phyloP scores from a whole-genome alignment of 2,113 vertebrate genomes.

The Vulpes vulpes region DNA sequence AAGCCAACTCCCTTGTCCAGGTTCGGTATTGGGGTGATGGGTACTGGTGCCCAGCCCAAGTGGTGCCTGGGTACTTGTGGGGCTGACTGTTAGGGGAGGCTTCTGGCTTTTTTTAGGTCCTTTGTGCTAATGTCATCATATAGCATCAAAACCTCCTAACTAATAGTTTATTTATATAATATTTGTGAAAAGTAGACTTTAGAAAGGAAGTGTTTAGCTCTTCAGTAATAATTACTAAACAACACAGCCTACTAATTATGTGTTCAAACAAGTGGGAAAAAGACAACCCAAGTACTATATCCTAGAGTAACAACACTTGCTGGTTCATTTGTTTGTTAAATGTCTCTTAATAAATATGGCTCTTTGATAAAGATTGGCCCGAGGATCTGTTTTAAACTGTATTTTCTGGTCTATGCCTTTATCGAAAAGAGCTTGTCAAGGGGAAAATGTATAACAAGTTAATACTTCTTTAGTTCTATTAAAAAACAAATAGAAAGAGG shows the following conservation, averaged over 20 bases:
- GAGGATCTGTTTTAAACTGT: slow-evolving; percentile 34
- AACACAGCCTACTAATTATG: slow-evolving; percentile 63
- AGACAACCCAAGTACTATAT: not conserved
- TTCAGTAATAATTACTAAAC: slow-evolving; percentile 58
- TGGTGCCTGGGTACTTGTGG: not conserved
- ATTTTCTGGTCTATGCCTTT: slow-evolving; percentile 47
- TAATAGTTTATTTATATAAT: slow-evolving; percentile 54
- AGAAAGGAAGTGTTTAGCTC: slow-evolving; percentile 40
- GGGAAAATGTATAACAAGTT: not conserved
- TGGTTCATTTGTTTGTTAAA: not conserved
- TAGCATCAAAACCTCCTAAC: not conserved
- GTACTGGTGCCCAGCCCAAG: not conserved
- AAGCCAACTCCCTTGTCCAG: not conserved
- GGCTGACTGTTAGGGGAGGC: not conserved
- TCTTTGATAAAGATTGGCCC: slow-evolving; percentile 40
- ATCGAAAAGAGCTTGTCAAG: not conserved
- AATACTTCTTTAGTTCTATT: not conserved
- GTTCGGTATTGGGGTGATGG: not conserved
- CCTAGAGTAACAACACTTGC: not conserved
- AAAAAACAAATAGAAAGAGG: slow-evolving; percentile 28
- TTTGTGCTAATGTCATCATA: not conserved
- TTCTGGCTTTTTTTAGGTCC: not conserved
- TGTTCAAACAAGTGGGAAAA: not conserved
- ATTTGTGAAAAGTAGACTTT: slow-evolving; percentile 7
- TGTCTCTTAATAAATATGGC: slow-evolving; percentile 26